phyloP scores from a whole-genome alignment of 2,888 invertebrate species.

The Macaria liturata region DNA sequence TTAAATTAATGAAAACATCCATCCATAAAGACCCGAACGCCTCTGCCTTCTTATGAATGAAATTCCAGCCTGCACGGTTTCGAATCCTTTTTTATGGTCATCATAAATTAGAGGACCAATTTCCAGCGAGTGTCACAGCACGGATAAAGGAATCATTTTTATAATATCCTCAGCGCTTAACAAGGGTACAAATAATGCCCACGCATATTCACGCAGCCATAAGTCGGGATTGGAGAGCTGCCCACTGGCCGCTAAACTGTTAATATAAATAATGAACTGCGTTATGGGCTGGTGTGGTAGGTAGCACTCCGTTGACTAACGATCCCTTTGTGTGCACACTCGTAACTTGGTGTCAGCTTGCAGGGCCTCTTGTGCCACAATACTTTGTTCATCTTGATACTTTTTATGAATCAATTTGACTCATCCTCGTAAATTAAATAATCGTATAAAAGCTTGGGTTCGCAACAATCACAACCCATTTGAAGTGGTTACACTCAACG shows the following conservation, averaged over 20 bases:
- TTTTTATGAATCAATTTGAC: slow-evolving; percentile 32
- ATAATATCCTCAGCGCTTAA: slow-evolving; percentile 82
- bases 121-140: slow-evolving; percentile 81
- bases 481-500: neutral
- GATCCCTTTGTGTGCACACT: slow-evolving; percentile 67
- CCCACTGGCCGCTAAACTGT: slow-evolving; percentile 82
- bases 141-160: slow-evolving; percentile 83
- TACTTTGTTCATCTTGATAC: slow-evolving; percentile 40
- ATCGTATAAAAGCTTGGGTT: slow-evolving; percentile 2
- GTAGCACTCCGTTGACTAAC: slow-evolving; percentile 76
- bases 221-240: slow-evolving; percentile 72
- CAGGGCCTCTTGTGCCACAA: slow-evolving; percentile 26
- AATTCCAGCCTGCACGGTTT: slow-evolving; percentile 78
- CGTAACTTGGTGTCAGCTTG: slow-evolving; percentile 53
- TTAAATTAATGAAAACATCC: slow-evolving; percentile 83
- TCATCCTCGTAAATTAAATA: slow-evolving; percentile 13
- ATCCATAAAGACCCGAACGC: slow-evolving; percentile 82
- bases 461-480: neutral
- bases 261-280: slow-evolving; percentile 83
- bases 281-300: slow-evolving; percentile 71
- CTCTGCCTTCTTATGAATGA: slow-evolving; percentile 84
- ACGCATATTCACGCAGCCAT: slow-evolving; percentile 81
- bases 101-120: slow-evolving; percentile 81
- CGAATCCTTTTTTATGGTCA: slow-evolving; percentile 80
- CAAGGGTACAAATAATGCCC: slow-evolving; percentile 82